Evolutionary conservation across 2,888 invertebrate genomes (phyloP).

Genomic region (Noctua pronuba): DNA sequence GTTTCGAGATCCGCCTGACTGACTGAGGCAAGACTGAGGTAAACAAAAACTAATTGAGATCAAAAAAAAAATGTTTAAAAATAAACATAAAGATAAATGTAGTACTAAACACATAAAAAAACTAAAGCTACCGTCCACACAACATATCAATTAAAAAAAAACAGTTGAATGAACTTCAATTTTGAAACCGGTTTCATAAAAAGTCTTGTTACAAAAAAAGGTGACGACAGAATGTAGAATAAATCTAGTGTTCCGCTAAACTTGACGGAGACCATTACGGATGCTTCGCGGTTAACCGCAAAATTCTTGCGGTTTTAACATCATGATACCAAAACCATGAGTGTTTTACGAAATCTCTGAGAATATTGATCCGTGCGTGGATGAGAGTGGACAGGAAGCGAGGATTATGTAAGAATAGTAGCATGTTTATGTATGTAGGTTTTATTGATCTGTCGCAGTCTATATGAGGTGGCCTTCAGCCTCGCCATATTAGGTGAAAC

Average conservation of each 20-base stretch:
- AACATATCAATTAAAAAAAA: conserved; percentile 2
- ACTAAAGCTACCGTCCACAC: background rate
- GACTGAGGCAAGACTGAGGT: background rate
- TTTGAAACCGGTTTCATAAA: conserved; percentile 14
- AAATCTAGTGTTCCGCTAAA: background rate
- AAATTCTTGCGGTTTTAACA: conserved; percentile 12
- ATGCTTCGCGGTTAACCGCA: conserved; percentile 17
- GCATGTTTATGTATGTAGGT: no score
- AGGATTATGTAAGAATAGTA: background rate
- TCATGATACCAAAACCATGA: background rate
- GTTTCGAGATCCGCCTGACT: no score
- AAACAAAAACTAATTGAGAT: background rate
- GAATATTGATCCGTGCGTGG: background rate
- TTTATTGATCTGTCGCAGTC: no score
- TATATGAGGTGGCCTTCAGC: background rate
- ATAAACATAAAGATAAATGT: background rate
- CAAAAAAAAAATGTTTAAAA: background rate
- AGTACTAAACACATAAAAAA: background rate
- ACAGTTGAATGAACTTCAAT: conserved; percentile 27
- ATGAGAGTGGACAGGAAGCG: background rate
- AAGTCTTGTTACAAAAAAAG: conserved; percentile 9
- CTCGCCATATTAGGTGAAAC: no score
- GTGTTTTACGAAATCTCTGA: background rate
- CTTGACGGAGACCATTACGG: background rate
- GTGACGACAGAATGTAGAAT: conserved; percentile 5